Percentiles rank a stretch among this genome's conserved stretches.
Conservation (phyloP, 2,797 vertebrate genomes). For the Platalea minor region DNA sequence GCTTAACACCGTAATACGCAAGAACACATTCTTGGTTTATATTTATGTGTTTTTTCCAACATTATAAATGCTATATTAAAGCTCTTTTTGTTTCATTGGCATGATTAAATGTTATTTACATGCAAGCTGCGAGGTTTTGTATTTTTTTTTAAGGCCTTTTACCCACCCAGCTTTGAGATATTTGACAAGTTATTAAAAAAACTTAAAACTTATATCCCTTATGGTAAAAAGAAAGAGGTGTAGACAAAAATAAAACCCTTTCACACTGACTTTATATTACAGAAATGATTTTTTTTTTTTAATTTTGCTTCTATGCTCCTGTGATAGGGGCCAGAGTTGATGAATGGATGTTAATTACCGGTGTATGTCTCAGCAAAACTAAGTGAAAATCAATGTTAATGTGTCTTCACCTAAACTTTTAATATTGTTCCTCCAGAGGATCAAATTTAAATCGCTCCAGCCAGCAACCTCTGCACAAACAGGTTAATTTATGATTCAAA, state of each 20-base stretch:
- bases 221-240: neutral
- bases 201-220: neutral
- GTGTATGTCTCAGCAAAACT: constrained; percentile 10
- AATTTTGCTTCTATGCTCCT: neutral
- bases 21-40: neutral
- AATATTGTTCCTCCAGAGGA: neutral
- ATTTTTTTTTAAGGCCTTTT: neutral
- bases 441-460: constrained; percentile 16
- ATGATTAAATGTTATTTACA: neutral
- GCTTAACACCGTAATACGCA: neutral
- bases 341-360: neutral
- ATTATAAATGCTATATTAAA: neutral
- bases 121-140: neutral
- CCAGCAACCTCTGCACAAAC: constrained; percentile 1
- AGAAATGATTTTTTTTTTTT: neutral
- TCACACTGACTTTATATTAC: neutral
- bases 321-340: neutral
- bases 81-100: neutral
- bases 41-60: neutral
- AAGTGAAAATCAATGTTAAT: constrained; percentile 24
- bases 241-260: neutral
- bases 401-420: constrained; percentile 37
- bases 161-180: neutral
- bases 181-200: neutral
- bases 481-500: constrained; percentile 29